Conservation (phyloP, 2,113 vertebrate species). For the Bombycilla garrulus region DNA sequence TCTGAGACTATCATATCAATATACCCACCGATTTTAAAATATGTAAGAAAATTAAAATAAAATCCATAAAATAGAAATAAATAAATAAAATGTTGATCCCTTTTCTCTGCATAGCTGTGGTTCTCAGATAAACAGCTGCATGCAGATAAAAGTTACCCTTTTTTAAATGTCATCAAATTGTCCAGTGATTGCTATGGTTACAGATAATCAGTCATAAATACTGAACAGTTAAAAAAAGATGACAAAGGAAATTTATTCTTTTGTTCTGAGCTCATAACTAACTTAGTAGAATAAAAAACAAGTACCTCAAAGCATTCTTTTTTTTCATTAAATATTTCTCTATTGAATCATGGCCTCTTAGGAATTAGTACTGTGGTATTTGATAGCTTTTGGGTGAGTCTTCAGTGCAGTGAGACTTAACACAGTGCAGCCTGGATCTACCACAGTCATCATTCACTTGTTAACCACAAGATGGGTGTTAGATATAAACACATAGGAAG, state of each 20-base stretch:
- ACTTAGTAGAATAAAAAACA: background rate
- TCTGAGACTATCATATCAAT: background rate
- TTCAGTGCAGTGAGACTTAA: background rate
- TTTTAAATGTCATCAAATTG: background rate
- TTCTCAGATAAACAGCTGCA: background rate
- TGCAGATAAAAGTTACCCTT: background rate
- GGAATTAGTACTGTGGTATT: background rate
- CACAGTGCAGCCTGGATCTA: background rate
- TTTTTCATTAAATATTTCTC: background rate
- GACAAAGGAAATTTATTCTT: background rate
- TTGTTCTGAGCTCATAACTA: background rate
- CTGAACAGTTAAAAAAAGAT: background rate
- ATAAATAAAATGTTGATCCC: background rate
- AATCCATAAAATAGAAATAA: background rate
- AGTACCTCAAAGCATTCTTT: background rate
- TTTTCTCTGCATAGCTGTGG: background rate
- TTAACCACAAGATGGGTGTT: background rate
- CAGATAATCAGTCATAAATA: background rate
- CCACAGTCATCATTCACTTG: background rate
- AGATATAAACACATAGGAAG: accelerated
- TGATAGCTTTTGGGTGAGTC: background rate
- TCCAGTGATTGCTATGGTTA: background rate
- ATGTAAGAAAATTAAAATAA: background rate
- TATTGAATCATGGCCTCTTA: background rate
- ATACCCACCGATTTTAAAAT: background rate